A percentile compares a stretch with the other conserved stretches of the same genome.
Evolutionary conservation across 2,797 vertebrate genomes (phyloP).

Genomic region (Anguilla marmorata): DNA sequence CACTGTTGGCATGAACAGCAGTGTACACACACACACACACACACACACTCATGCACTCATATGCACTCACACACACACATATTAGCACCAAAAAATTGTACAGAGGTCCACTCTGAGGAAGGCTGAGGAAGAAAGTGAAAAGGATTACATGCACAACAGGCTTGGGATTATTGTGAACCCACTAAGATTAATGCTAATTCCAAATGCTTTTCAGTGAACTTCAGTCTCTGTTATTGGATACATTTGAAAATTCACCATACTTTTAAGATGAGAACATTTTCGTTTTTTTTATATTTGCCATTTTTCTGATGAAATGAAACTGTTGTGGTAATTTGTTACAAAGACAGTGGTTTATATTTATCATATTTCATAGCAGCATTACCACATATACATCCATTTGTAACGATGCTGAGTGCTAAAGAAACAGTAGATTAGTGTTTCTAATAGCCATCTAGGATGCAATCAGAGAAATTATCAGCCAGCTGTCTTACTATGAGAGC

Average conservation of each 20-base stretch:
- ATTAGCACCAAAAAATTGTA: background rate
- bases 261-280: background rate
- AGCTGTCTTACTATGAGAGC: background rate
- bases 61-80: background rate
- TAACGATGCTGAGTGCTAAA: background rate
- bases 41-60: background rate
- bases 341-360: background rate
- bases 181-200: background rate
- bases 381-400: background rate
- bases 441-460: background rate
- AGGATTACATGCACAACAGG: background rate
- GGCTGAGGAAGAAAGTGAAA: background rate
- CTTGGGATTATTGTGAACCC: background rate
- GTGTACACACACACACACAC: background rate
- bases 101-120: background rate
- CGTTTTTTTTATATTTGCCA: background rate
- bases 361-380: background rate
- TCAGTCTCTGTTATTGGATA: background rate
- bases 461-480: background rate
- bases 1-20: background rate
- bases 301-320: background rate
- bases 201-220: background rate
- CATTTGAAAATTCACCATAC: background rate
- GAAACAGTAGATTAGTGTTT: background rate
- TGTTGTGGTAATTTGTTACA: too few relatives aligned